A percentile compares a stretch with the other conserved stretches of the same genome.
These are phyloP conservation scores for Syrista parreyssii DNA, from an alignment of 2,888 invertebrate genomes.

Conservation along the genomic window DNA sequence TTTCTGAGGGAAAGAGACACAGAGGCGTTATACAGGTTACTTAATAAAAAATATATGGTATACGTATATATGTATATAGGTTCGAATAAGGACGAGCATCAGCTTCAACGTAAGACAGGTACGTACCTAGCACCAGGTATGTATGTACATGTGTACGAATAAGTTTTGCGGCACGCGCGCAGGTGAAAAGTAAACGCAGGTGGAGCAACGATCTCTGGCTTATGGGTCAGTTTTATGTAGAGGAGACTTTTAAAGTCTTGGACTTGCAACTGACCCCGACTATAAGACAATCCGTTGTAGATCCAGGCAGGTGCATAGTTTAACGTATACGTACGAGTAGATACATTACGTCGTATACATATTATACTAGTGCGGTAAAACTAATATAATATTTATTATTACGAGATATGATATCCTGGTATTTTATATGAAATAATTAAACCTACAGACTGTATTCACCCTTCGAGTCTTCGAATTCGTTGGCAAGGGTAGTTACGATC, in stretches of 20 bases:
- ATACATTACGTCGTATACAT: no score
- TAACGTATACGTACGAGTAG: background rate
- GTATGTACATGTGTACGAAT: slow-evolving; percentile 24
- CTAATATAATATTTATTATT: background rate
- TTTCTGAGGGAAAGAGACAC: background rate
- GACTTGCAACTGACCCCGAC: background rate
- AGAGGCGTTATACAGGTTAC: background rate
- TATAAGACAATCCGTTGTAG: background rate
- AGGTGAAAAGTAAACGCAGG: slow-evolving; percentile 61
- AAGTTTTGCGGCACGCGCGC: slow-evolving; percentile 42
- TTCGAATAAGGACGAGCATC: background rate
- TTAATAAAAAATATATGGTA: background rate
- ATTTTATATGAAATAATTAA: background rate
- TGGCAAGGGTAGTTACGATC: background rate
- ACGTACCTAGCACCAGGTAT: background rate
- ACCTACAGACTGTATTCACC: background rate
- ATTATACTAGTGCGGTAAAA: background rate
- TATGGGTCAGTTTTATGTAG: background rate
- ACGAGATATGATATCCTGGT: background rate
- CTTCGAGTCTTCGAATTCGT: background rate
- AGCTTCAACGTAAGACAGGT: background rate
- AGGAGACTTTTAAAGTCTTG: background rate
- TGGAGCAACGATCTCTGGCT: slow-evolving; percentile 54
- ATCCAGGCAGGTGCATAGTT: background rate
- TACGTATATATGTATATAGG: background rate